Base-by-base conservation (phyloP, 2,888 invertebrate genomes). In the Ceriagrion tenellum region DNA sequence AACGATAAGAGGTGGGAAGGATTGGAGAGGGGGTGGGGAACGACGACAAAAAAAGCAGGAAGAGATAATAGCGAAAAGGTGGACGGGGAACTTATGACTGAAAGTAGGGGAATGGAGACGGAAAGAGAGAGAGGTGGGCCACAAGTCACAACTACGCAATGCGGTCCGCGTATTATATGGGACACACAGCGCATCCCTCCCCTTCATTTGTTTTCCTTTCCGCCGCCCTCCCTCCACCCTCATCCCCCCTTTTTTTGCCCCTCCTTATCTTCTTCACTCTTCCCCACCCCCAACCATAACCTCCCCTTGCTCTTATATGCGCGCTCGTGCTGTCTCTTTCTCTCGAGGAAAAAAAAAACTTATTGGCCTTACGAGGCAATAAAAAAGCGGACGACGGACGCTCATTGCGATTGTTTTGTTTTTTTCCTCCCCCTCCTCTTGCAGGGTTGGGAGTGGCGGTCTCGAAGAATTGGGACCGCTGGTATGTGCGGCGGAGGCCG, bases 141-240 rank as follows among this genome's bases (percentile, higher is more conserved):
- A 91, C 91, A 93, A 93, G 93, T 93, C 93, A 93, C 74, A 74
- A n/a, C 69, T 93, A 74, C 93, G 93, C 93, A 93, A 74, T 93
- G 93, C 93, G 93, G 93, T 93, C 69, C 63, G 91, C 63, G 91
- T 63, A 63, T 47, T 93, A 47, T 16, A 63, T 30, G 74, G 40
- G 35, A 59, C 20, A 59, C 81, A 74, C 47, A 55, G 26, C 59
- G 63, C 91, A 91, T 59, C 91, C 30, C 59, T 91, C 47, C 88
- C 90, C 63, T 23, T 55, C 93, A 47, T 74, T 69, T 63, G 69
- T 74, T 35, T 47, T 40, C 63, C 40, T 47, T 88, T 47, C 88
- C 26, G 8, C n/a, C 6, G 8, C 40, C 40, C 47, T 88, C 10
- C 88, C 35, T 35, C 88, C 55, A 23, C 26, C 88, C 3, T 30